Base-by-base conservation (phyloP, 2,888 invertebrate species). In the Hydraecia micacea region DNA sequence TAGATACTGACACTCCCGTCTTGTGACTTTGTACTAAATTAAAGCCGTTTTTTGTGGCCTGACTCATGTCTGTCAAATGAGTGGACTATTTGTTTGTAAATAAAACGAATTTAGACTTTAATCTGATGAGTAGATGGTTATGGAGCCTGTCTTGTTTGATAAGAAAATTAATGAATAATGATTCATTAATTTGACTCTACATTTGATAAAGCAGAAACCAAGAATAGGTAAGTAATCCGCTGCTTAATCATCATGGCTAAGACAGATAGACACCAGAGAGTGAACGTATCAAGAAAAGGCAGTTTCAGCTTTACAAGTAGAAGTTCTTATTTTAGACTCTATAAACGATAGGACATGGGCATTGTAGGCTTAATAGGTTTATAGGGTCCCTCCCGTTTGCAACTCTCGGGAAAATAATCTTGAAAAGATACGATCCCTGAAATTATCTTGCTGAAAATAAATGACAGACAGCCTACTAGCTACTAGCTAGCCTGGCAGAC, bases 21-120 rank as follows among this genome's bases (percentile, higher is more conserved):
- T 63, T 75, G 70, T 78, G 86, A 83, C 84, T 86, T 86, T 86
- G 86, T 63, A n/a, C 84, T 84, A 52, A 67, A 78, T 77, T 83
- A 58, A 52, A 71, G 52, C 2, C 66, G 9, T 70, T 72, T 78
- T 86, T 86, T 83, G 46, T 60, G 4, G 21, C 15, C 52, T 73
- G 79, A 75, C 36, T 82, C 69, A 83, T 63, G 42, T 25, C 42
- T 21, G n/a, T 18, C 21, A 49, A 74, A 49, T 62, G 8, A 42
- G 18, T 36, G 15, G n/a, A 46, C 9, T 72, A 52, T 86, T 86
- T 83, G 71, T 81, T 84, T 76, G 77, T 82, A 82, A 76, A 84
- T 82, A 82, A 63, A 72, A 63, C 13, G 2, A 63, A 39, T 62
- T 67, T 39, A 55, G 21, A n/a, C 6, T 67, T 39, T 32, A 36